A percentile compares a stretch with the other conserved stretches of the same genome.
Conservation (phyloP, 2,888 invertebrate species). For the Phyllotreta striolata region DNA sequence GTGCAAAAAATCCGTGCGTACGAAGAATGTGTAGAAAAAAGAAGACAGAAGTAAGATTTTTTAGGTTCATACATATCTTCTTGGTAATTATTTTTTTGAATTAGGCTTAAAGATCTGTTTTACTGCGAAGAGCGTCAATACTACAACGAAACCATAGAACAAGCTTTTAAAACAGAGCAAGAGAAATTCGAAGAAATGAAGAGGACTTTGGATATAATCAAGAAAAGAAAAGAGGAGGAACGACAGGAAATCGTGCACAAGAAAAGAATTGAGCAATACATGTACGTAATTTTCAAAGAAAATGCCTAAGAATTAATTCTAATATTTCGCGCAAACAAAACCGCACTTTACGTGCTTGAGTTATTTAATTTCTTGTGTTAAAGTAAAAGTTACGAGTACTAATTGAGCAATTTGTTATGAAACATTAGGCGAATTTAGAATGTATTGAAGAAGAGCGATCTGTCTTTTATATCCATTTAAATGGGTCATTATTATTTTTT, state of each 20-base stretch:
- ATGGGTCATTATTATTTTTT: conserved; percentile 7
- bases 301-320: too few species aligned
- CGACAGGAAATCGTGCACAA: conserved; percentile 62
- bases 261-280: conserved; percentile 61
- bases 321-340: neutral
- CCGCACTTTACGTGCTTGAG: too few species aligned
- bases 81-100: conserved; percentile 16
- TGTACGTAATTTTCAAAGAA: conserved; percentile 40
- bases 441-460: too few species aligned
- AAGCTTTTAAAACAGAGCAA: conserved; percentile 64
- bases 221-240: conserved; percentile 64
- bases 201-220: conserved; percentile 60
- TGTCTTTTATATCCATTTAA: neutral
- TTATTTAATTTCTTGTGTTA: neutral
- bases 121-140: conserved; percentile 64
- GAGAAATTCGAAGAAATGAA: conserved; percentile 64
- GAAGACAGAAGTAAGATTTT: conserved; percentile 59
- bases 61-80: neutral
- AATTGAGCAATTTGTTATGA: neutral
- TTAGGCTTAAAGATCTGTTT: conserved; percentile 62
- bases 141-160: conserved; percentile 65
- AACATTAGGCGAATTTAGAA: too few species aligned
- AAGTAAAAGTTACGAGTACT: neutral
- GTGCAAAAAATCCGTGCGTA: conserved; percentile 51
- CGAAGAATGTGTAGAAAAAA: conserved; percentile 54